A percentile compares a stretch with the other conserved stretches of the same genome.
Conservation (phyloP, 2,888 invertebrate genomes). For the Pinctada fucata region DNA sequence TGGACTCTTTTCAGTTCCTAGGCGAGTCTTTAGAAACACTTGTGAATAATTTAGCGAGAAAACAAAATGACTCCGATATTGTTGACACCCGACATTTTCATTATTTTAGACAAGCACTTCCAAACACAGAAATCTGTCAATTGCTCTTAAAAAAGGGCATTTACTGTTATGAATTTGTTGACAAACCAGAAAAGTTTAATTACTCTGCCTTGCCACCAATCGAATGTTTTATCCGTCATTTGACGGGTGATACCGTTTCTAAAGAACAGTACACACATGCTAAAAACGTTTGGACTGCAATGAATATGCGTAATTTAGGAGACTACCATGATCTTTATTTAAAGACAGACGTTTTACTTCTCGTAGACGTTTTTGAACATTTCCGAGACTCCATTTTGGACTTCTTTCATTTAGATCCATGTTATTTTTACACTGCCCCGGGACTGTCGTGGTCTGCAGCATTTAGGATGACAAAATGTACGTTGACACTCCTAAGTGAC, state of each 20-base stretch:
- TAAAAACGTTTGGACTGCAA: no score
- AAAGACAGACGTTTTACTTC: no score
- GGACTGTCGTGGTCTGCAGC: conserved; percentile 39
- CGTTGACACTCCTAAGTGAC: conserved; percentile 38
- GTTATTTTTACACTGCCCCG: conserved; percentile 42
- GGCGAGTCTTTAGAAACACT: conserved; percentile 32
- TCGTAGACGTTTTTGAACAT: conserved; percentile 40
- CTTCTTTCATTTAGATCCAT: conserved; percentile 37
- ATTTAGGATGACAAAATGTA: conserved; percentile 36
- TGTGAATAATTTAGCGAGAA: conserved; percentile 31
- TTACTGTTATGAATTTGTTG: no score
- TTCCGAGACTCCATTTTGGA: conserved; percentile 35
- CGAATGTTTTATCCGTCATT: conserved; percentile 29
- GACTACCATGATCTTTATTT: no score
- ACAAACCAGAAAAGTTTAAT: no score
- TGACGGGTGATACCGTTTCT: conserved; percentile 4
- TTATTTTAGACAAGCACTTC: no score
- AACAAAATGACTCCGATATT: no score
- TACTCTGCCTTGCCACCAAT: conserved; percentile 37
- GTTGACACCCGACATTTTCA: no score
- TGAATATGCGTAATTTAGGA: no score
- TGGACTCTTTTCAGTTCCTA: conserved; percentile 42
- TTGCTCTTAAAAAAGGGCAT: no score
- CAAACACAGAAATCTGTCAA: no score
- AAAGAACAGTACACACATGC: no score